These are phyloP conservation scores for Abrostola tripartita DNA, from an alignment of 2,888 invertebrate species.

Conservation along the genomic window DNA sequence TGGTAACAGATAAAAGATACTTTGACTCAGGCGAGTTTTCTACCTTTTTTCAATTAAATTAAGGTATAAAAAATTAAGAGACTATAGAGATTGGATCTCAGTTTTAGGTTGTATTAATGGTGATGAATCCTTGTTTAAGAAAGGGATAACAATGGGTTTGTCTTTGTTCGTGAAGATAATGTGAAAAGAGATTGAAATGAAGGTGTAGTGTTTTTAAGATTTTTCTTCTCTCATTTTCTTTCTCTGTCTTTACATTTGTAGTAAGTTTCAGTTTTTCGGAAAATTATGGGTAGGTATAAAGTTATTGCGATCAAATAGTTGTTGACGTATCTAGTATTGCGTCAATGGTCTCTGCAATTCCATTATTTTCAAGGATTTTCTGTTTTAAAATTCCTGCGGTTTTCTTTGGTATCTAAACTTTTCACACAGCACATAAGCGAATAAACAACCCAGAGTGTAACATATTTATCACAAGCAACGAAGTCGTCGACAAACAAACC, in stretches of 20 bases:
- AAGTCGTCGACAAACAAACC: conserved; percentile 38
- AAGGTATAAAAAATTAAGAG: conserved; percentile 34
- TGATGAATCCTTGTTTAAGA: conserved; percentile 27
- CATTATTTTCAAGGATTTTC: too few relatives aligned
- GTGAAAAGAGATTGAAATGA: neutral
- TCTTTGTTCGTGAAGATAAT: conserved; percentile 3
- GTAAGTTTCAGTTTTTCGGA: neutral
- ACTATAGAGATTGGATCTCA: conserved; percentile 17
- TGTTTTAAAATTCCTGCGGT: too few relatives aligned
- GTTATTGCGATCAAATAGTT: too few relatives aligned
- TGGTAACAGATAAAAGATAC: conserved; percentile 59
- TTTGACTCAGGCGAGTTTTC: conserved; percentile 18
- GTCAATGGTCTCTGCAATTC: too few relatives aligned
- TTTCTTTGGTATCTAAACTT: too few relatives aligned
- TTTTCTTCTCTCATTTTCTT: neutral
- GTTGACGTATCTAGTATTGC: too few relatives aligned
- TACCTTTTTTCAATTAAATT: conserved; percentile 52
- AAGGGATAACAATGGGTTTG: conserved; percentile 15
- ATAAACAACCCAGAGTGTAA: neutral
- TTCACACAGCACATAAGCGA: too few relatives aligned
- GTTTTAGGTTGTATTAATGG: conserved; percentile 18
- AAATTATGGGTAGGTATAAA: too few relatives aligned
- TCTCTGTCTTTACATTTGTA: neutral
- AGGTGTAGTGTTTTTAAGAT: neutral
- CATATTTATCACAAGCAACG: conserved; percentile 31